These are phyloP conservation scores for Chaetura pelagica DNA, from an alignment of 2,113 vertebrate species.

Conservation along the genomic window DNA sequence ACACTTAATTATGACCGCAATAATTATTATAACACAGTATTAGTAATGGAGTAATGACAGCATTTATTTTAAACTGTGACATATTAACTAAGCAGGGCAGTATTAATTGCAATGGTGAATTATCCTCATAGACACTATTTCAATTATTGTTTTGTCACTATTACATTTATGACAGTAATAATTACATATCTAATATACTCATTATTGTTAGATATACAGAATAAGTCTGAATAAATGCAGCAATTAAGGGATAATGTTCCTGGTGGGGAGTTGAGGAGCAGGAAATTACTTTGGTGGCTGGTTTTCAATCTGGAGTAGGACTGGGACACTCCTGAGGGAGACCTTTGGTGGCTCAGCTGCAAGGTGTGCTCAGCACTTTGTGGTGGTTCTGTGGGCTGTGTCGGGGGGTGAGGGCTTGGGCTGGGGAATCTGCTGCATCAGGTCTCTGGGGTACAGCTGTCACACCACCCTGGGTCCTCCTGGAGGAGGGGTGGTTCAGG, in stretches of 20 bases:
- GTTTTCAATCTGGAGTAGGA: not conserved
- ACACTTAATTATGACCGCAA: slow-evolving; percentile 59
- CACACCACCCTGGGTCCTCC: rapidly evolving
- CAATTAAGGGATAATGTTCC: slow-evolving; percentile 60
- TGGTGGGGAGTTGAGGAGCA: slow-evolving; percentile 20
- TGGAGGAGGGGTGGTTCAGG: rapidly evolving
- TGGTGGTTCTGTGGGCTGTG: not conserved
- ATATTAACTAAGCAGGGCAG: slow-evolving; percentile 65
- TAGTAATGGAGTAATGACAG: slow-evolving; percentile 66
- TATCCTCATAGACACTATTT: slow-evolving; percentile 66
- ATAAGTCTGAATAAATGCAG: slow-evolving; percentile 63
- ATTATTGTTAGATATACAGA: slow-evolving; percentile 68
- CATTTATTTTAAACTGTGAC: slow-evolving; percentile 51
- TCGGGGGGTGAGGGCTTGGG: not conserved
- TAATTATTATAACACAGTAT: slow-evolving; percentile 53
- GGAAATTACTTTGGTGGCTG: not conserved
- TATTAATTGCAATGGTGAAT: slow-evolving; percentile 64
- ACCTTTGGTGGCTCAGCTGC: not conserved
- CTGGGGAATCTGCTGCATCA: rapidly evolving
- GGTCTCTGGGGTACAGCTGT: not conserved
- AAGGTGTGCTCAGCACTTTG: not conserved
- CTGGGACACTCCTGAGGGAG: not conserved
- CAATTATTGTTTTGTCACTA: slow-evolving; percentile 70
- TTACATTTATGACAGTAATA: slow-evolving; percentile 71
- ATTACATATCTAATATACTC: slow-evolving; percentile 71